phyloP scores from a whole-genome alignment of 2,797 vertebrate genomes.

The Phaenicophaeus curvirostris region DNA sequence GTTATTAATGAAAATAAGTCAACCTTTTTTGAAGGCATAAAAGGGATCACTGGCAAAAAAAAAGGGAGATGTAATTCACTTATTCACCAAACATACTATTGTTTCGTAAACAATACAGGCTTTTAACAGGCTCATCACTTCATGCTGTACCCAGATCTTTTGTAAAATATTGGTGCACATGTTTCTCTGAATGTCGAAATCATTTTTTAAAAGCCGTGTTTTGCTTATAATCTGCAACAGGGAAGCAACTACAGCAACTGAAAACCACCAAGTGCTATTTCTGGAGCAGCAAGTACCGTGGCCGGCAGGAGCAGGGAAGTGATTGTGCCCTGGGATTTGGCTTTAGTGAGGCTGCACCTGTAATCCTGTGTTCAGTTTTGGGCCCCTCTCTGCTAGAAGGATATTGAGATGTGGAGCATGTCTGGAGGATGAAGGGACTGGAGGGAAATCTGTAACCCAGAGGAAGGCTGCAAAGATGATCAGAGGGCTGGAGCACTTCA shows the following conservation, averaged over 20 bases:
- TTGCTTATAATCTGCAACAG: conserved; percentile 3
- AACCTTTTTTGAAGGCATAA: conserved; percentile 37
- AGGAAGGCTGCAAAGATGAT: no score
- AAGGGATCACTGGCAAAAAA: conserved; percentile 31
- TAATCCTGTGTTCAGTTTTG: no score
- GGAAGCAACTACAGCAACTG: conserved; percentile 2
- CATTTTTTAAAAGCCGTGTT: background rate
- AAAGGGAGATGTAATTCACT: conserved; percentile 17
- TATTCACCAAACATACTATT: conserved; percentile 22
- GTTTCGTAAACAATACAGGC: conserved; percentile 46
- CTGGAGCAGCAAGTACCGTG: conserved; percentile 1
- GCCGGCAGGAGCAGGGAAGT: no score
- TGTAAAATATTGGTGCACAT: conserved; percentile 39
- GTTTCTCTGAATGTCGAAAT: background rate
- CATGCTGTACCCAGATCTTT: conserved; percentile 36
- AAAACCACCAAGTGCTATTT: conserved; percentile 23
- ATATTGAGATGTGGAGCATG: no score
- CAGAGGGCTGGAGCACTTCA: no score
- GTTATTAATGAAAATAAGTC: conserved; percentile 54
- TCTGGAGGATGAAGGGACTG: no score
- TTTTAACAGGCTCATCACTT: conserved; percentile 18
- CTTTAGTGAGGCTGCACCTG: no score
- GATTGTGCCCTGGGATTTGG: no score
- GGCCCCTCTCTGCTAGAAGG: no score
- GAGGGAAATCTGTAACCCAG: no score